phyloP scores from a whole-genome alignment of 2,113 vertebrate species.

The Laterallus jamaicensis region DNA sequence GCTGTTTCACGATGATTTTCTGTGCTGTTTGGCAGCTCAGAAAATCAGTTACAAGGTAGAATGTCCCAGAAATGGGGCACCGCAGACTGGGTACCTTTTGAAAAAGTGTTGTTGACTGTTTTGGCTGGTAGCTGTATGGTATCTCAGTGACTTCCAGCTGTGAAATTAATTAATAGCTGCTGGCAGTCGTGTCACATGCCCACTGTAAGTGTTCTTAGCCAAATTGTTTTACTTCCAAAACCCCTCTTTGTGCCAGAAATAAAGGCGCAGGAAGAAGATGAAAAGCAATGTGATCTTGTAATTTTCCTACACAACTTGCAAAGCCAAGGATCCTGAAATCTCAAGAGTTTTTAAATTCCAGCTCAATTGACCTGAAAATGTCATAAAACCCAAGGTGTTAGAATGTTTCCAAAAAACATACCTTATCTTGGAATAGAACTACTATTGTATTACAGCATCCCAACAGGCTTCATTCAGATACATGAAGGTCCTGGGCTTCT shows the following conservation, averaged over 20 bases:
- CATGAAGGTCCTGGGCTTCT: background rate
- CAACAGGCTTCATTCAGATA: background rate
- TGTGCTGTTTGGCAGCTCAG: background rate
- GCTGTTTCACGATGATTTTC: background rate
- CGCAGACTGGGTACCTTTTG: background rate
- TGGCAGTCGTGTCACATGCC: background rate
- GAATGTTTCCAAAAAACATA: background rate
- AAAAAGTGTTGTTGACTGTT: background rate
- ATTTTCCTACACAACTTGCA: background rate
- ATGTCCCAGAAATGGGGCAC: background rate
- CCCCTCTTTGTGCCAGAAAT: background rate
- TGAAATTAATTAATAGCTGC: background rate
- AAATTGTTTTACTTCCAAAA: background rate
- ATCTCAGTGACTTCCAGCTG: background rate
- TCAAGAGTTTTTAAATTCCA: background rate
- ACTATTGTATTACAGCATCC: background rate
- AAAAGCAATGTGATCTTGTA: background rate
- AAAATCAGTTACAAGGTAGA: background rate
- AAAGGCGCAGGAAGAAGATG: background rate
- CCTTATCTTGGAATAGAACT: background rate
- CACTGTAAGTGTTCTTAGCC: background rate
- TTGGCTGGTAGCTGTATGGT: background rate
- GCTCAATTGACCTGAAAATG: background rate
- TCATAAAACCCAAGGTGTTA: background rate
- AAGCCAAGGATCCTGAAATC: background rate